These are phyloP conservation scores for Takifugu ocellatus DNA, from an alignment of 2,797 vertebrate genomes.

Conservation along the genomic window DNA sequence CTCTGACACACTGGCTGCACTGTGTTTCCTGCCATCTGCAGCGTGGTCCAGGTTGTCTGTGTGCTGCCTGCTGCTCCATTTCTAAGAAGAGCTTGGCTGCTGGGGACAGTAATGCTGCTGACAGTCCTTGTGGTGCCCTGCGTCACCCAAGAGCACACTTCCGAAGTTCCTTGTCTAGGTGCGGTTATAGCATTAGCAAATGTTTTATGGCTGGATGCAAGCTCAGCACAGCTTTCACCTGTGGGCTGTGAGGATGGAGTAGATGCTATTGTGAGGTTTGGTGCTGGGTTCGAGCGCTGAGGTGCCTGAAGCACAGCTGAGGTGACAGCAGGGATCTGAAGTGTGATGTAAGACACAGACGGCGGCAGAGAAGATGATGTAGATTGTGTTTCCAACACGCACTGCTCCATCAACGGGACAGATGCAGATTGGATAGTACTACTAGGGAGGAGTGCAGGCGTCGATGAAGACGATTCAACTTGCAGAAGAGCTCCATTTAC, in stretches of 20 bases:
- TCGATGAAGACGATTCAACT: slow-evolving; percentile 65
- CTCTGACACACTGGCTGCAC: slow-evolving; percentile 86
- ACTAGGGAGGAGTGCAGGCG: slow-evolving; percentile 73
- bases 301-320: slow-evolving; percentile 58
- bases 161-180: slow-evolving; percentile 53
- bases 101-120: slow-evolving; percentile 59
- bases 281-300: slow-evolving; percentile 51
- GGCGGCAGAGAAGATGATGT: slow-evolving; percentile 61
- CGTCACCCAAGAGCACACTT: slow-evolving; percentile 58
- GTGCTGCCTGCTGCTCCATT: slow-evolving; percentile 88
- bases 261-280: slow-evolving; percentile 50
- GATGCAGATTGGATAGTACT: slow-evolving; percentile 67
- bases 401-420: slow-evolving; percentile 74
- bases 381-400: slow-evolving; percentile 63
- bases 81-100: slow-evolving; percentile 69
- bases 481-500: slow-evolving; percentile 76
- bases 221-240: slow-evolving; percentile 35
- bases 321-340: slow-evolving; percentile 72
- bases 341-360: slow-evolving; percentile 77
- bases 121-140: slow-evolving; percentile 63
- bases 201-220: slow-evolving; percentile 47
- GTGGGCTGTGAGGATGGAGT: slow-evolving; percentile 53
- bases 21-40: slow-evolving; percentile 92
- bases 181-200: slow-evolving; percentile 61
- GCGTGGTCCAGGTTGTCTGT: slow-evolving; percentile 96